These are phyloP conservation scores for Ctenopoma kingsleyae DNA, from an alignment of 2,797 vertebrate species.

Conservation along the genomic window DNA sequence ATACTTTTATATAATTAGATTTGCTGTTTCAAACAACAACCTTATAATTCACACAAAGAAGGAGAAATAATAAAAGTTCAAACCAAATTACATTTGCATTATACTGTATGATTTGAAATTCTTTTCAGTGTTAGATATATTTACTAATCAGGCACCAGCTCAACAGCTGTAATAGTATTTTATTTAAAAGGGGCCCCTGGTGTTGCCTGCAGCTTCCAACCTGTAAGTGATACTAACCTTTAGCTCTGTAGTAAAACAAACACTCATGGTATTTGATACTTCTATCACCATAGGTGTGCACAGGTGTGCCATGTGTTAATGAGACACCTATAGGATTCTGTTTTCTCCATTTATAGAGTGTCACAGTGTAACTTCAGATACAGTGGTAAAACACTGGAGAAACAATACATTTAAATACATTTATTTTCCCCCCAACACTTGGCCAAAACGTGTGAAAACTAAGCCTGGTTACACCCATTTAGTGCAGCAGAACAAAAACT, in stretches of 20 bases:
- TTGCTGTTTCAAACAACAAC: background rate
- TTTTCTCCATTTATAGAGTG: background rate
- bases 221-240: background rate
- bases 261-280: background rate
- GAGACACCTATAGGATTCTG: background rate
- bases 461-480: background rate
- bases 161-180: background rate
- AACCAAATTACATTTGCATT: background rate
- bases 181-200: background rate
- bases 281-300: background rate
- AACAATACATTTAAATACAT: background rate
- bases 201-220: background rate
- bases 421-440: background rate
- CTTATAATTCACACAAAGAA: background rate
- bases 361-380: background rate
- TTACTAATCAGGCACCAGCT: background rate
- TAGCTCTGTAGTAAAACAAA: background rate
- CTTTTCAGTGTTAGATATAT: background rate
- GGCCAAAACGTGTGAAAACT: background rate
- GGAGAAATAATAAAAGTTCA: conserved; percentile 1
- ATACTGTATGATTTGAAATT: background rate
- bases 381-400: no score
- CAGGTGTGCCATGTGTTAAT: background rate
- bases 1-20: conserved; percentile 8
- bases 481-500: background rate